Evolutionary conservation across 2,113 vertebrate species (phyloP).

Genomic region (Perca schrenkii): DNA sequence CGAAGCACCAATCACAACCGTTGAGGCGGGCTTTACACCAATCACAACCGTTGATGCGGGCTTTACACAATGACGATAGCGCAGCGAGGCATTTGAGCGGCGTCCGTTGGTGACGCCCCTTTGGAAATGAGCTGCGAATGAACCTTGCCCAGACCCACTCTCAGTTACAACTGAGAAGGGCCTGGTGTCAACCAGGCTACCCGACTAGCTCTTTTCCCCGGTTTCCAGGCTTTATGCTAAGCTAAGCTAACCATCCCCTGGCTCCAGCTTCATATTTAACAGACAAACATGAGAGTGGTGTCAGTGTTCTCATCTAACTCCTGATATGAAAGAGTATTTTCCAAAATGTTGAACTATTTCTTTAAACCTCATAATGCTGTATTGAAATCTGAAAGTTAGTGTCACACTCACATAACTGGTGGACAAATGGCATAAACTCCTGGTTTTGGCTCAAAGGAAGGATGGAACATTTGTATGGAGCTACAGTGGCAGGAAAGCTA

Average conservation of each 20-base stretch:
- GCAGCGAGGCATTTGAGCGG: too few species aligned
- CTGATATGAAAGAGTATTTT: neutral
- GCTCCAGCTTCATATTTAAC: neutral
- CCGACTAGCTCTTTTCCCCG: neutral
- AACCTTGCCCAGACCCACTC: too few species aligned
- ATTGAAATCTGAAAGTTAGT: neutral
- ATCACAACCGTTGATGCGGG: too few species aligned
- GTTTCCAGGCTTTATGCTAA: neutral
- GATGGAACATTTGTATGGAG: slow-evolving; percentile 94
- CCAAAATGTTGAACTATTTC: neutral
- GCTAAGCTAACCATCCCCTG: neutral
- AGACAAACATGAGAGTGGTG: neutral
- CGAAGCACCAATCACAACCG: too few species aligned
- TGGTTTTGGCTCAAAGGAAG: slow-evolving; percentile 95
- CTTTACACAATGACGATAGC: too few species aligned
- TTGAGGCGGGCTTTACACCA: too few species aligned
- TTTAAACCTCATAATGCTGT: neutral
- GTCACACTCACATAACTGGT: slow-evolving; percentile 90
- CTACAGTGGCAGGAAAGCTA: slow-evolving; percentile 92
- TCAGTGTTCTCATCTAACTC: neutral
- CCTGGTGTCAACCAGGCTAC: too few species aligned
- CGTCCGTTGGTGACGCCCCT: too few species aligned
- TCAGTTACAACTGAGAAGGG: too few species aligned
- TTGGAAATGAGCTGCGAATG: too few species aligned
- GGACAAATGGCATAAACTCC: slow-evolving; percentile 93